These are phyloP conservation scores for Musca domestica DNA, from an alignment of 1,140 invertebrate genomes.

Conservation along the genomic window DNA sequence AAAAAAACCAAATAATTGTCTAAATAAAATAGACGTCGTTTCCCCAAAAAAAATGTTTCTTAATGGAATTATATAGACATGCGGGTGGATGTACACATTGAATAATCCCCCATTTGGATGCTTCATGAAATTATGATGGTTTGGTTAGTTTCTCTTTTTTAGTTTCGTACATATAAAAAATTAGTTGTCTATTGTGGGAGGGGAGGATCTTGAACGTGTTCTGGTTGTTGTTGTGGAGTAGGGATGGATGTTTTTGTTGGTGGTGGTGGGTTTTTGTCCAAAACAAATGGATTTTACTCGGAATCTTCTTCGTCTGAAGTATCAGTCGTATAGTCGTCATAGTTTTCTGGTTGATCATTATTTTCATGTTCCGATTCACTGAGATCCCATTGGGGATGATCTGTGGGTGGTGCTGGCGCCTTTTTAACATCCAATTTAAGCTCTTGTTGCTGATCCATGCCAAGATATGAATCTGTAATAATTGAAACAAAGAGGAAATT, in stretches of 20 bases:
- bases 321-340: constrained; percentile 63
- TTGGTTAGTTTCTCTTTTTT: too few species aligned
- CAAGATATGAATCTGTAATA: constrained; percentile 84
- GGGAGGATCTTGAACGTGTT: not conserved
- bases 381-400: constrained; percentile 95
- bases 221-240: not conserved
- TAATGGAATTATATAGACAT: too few species aligned
- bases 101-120: too few species aligned
- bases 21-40: constrained; percentile 3
- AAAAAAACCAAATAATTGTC: constrained; percentile 8
- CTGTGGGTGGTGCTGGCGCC: constrained; percentile 82
- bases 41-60: not conserved
- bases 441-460: constrained; percentile 86
- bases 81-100: too few species aligned
- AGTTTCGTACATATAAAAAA: constrained; percentile 12
- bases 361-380: constrained; percentile 88
- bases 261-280: constrained; percentile 6
- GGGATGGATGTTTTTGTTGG: not conserved
- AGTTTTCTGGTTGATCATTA: constrained; percentile 61
- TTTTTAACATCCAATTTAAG: constrained; percentile 96
- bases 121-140: too few species aligned
- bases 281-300: constrained; percentile 31
- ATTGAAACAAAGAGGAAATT: not conserved
- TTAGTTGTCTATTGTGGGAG: not conserved
- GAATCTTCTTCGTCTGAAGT: constrained; percentile 59